These are phyloP conservation scores for Alligator mississippiensis DNA, from an alignment of 2,113 vertebrate genomes.

Conservation along the genomic window DNA sequence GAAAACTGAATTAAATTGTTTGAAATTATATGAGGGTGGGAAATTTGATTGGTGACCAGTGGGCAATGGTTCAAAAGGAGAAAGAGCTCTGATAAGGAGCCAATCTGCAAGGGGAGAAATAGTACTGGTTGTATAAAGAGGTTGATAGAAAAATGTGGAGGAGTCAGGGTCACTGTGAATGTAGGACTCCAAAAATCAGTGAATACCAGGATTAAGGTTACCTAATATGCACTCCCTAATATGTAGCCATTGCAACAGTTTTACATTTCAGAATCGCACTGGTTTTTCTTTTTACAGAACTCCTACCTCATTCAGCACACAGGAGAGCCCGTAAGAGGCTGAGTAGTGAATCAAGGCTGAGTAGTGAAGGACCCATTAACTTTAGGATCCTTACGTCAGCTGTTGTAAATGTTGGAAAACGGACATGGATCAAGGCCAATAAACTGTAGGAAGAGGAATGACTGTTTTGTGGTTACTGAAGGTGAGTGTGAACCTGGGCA, in stretches of 20 bases:
- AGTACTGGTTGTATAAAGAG: no score
- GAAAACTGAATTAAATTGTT: no score
- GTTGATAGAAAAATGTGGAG: no score
- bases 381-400: background rate
- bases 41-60: no score
- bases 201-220: background rate
- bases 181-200: no score
- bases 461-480: background rate
- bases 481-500: rapidly evolving
- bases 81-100: no score
- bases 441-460: rapidly evolving
- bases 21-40: no score
- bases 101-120: background rate
- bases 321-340: background rate
- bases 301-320: background rate
- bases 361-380: background rate
- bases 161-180: no score
- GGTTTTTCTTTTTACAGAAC: background rate
- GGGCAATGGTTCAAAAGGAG: no score
- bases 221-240: background rate
- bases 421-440: background rate
- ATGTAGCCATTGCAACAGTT: background rate
- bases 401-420: background rate
- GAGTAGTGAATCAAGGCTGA: background rate
- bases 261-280: background rate